Evolutionary conservation across 2,113 vertebrate genomes (phyloP).

Genomic region (Circaetus gallicus): DNA sequence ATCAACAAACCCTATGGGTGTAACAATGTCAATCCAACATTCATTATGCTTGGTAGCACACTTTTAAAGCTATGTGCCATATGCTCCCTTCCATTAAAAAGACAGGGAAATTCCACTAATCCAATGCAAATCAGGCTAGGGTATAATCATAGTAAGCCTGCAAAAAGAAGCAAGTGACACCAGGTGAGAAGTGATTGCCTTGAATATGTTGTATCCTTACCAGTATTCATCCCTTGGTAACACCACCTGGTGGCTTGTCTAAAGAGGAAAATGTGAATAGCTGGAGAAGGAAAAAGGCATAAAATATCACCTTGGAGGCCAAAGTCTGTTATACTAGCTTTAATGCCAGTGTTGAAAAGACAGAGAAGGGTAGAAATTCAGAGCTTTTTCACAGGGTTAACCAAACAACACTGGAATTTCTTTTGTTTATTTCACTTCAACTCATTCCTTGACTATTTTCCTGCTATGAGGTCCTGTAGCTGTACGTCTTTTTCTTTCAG

Average conservation of each 20-base stretch:
- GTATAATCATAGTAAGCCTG: background rate
- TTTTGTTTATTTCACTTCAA: background rate
- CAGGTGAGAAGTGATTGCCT: background rate
- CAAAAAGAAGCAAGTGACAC: background rate
- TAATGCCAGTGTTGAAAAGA: background rate
- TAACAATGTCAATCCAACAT: constrained; percentile 47
- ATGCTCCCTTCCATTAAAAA: constrained; percentile 37
- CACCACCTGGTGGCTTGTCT: background rate
- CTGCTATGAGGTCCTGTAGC: background rate
- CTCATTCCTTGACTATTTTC: background rate
- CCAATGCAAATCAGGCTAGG: background rate
- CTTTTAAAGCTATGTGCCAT: constrained; percentile 19
- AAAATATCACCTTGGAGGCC: background rate
- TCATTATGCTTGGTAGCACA: constrained; percentile 11
- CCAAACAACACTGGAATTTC: background rate
- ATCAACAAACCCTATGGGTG: constrained; percentile 46
- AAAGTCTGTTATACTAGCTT: background rate
- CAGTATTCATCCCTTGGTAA: background rate
- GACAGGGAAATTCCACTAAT: constrained; percentile 19
- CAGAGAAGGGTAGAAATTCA: background rate
- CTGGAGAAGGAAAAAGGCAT: background rate
- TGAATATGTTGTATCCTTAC: background rate
- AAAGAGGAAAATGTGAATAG: background rate
- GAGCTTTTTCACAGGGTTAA: background rate
- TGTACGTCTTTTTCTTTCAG: background rate